These are phyloP conservation scores for Euproctis similis DNA, from an alignment of 2,888 invertebrate species.

Conservation along the genomic window DNA sequence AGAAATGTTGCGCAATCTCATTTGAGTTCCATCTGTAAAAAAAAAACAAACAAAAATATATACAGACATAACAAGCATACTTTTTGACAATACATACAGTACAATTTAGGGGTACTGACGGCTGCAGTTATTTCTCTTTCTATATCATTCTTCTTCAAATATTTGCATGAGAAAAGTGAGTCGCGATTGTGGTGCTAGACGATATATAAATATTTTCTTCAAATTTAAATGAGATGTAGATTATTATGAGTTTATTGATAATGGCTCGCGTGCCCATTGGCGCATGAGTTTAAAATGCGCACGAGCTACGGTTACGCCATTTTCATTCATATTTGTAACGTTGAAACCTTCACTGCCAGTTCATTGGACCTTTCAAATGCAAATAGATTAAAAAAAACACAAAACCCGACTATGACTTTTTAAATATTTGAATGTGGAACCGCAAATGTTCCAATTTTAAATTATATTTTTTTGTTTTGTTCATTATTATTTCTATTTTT, in stretches of 20 bases:
- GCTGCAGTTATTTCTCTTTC: constrained; percentile 64
- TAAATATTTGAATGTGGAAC: too few relatives aligned
- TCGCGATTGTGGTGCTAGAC: constrained; percentile 64
- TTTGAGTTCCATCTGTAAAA: too few relatives aligned
- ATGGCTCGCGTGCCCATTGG: constrained; percentile 33
- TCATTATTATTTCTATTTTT: constrained; percentile 42
- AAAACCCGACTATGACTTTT: too few relatives aligned
- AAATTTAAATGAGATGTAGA: constrained; percentile 52
- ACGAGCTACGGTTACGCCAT: constrained; percentile 59
- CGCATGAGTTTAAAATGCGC: too few relatives aligned
- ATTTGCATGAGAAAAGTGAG: constrained; percentile 64
- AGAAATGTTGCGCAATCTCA: too few relatives aligned
- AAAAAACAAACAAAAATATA: constrained; percentile 68
- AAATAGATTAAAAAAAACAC: constrained; percentile 43
- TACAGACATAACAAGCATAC: constrained; percentile 67
- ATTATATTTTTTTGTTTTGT: constrained; percentile 30
- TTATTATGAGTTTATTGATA: constrained; percentile 33
- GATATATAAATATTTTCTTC: constrained; percentile 74
- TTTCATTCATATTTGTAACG: constrained; percentile 49
- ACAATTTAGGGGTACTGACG: constrained; percentile 52
- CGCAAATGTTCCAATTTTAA: too few relatives aligned
- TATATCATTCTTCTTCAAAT: constrained; percentile 40
- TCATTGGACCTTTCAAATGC: constrained; percentile 61
- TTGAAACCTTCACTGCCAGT: constrained; percentile 48
- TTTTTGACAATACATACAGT: constrained; percentile 59